phyloP scores from a whole-genome alignment of 2,888 invertebrate genomes.

The Octodonta nipae region DNA sequence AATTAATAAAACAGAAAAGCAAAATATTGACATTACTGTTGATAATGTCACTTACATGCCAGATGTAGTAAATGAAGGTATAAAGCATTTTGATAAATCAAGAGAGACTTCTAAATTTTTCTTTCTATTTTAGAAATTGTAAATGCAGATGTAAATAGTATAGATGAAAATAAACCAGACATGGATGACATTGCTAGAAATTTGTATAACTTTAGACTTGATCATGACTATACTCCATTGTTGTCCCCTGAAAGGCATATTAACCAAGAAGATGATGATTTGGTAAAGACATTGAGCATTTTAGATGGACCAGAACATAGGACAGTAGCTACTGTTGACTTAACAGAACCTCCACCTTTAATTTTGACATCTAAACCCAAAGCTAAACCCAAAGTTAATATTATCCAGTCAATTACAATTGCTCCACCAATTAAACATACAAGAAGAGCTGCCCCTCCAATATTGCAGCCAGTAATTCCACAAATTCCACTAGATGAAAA shows the following conservation, averaged over 20 bases:
- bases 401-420: conserved; percentile 14
- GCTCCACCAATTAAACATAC: conserved; percentile 8
- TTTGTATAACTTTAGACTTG: conserved; percentile 52
- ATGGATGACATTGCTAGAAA: conserved; percentile 37
- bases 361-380: conserved; percentile 12
- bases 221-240: conserved; percentile 68
- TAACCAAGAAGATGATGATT: conserved; percentile 27
- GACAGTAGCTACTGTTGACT: conserved; percentile 5
- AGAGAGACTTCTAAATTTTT: neutral
- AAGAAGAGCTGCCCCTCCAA: conserved; percentile 3
- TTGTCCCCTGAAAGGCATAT: conserved; percentile 43
- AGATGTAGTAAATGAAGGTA: conserved; percentile 17
- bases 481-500: conserved; percentile 3
- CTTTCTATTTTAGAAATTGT: conserved; percentile 12
- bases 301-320: conserved; percentile 25
- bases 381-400: conserved; percentile 12
- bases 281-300: conserved; percentile 32
- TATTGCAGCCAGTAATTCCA: conserved; percentile 2
- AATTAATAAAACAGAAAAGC: conserved; percentile 30
- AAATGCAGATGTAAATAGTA: conserved; percentile 6
- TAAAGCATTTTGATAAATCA: neutral
- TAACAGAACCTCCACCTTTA: conserved; percentile 12
- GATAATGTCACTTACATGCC: conserved; percentile 36
- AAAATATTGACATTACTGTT: conserved; percentile 33
- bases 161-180: no score